Base-by-base conservation (phyloP, 2,113 vertebrate species). In the Chaetodon trifascialis region DNA sequence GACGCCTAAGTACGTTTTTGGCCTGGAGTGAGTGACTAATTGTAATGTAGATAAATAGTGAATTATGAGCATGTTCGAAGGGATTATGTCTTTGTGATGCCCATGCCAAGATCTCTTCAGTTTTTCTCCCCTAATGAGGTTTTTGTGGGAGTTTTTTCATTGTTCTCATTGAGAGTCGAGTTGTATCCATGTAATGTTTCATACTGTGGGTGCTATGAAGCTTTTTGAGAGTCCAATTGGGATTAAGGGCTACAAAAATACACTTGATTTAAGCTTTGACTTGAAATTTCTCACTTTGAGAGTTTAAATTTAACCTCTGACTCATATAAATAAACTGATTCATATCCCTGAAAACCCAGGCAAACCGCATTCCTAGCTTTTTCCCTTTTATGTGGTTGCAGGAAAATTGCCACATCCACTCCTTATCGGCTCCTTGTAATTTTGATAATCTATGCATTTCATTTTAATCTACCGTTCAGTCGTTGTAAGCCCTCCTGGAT, bases 1-100 rank as follows among this genome's bases (percentile, higher is more conserved):
- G 68, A 78, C 56, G 80, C 76, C 86, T 84, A 34, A 38, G 42
- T 23, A 75, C 11, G 58, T 64, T 75, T 80, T 70, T 64, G 83
- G 77, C 83, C 52, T 15, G 9, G 60, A 60, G 51, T 47, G 34
- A 79, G 71, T 14, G 69, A 68, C 73, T 82, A 88, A 86, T 88
- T 86, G 71, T 58, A 72, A 0, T 51, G 55, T 56, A 71, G 83
- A 38, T 77, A 76, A 84, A 80, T 69, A 63, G 56, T 75, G 51
- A 85, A 82, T 80, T 68, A 77, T 69, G 58, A 71, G 55, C 36
- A 46, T 47, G 54, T 70, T 78, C 47, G 73, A 70, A 21, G 66
- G 60, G 23, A 75, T 79, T 49, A 82, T 79, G 14, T 56, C 23
- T 69, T 56, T 58, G 51, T 46, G 71, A 65, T 47, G 51, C 17